A percentile compares a stretch with the other conserved stretches of the same genome.
These are phyloP conservation scores for Nomada hirtipes DNA, from an alignment of 2,888 invertebrate species.

Conservation along the genomic window DNA sequence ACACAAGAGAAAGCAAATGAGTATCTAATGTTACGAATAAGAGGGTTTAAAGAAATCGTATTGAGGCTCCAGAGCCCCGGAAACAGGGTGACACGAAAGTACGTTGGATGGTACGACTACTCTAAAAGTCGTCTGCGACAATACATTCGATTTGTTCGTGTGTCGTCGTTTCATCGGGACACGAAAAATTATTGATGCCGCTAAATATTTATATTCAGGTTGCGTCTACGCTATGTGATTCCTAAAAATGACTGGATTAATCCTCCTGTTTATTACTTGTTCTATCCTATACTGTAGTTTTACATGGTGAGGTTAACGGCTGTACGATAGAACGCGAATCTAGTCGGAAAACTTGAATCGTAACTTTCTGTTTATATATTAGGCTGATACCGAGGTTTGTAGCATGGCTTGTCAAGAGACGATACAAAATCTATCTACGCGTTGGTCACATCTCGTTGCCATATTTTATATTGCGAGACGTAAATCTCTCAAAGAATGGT, in stretches of 20 bases:
- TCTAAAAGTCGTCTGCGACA: too few relatives aligned
- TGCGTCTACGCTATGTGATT: slow-evolving; percentile 30
- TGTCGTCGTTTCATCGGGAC: background rate
- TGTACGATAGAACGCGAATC: background rate
- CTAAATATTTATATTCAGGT: background rate
- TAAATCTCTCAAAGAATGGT: slow-evolving; percentile 92
- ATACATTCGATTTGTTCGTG: background rate
- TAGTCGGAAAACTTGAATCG: background rate
- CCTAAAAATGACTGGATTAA: slow-evolving; percentile 83
- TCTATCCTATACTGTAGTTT: slow-evolving; percentile 87
- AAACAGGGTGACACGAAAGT: too few relatives aligned
- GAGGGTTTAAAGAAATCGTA: too few relatives aligned
- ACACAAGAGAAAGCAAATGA: too few relatives aligned
- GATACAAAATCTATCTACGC: slow-evolving; percentile 91
- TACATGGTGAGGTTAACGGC: slow-evolving; percentile 86
- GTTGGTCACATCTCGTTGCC: slow-evolving; percentile 93
- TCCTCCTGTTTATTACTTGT: slow-evolving; percentile 80
- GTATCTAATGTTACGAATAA: too few relatives aligned
- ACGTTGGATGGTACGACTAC: too few relatives aligned
- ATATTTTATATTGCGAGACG: slow-evolving; percentile 92
- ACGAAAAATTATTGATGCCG: background rate
- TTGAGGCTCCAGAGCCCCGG: too few relatives aligned
- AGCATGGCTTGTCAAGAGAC: slow-evolving; percentile 92
- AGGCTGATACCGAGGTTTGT: slow-evolving; percentile 92
- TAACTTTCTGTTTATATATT: slow-evolving; percentile 63